Evolutionary conservation across 2,113 vertebrate genomes (phyloP), one percentile per base, ranked within the genome.

Genomic region (Syrrhaptes paradoxus): DNA sequence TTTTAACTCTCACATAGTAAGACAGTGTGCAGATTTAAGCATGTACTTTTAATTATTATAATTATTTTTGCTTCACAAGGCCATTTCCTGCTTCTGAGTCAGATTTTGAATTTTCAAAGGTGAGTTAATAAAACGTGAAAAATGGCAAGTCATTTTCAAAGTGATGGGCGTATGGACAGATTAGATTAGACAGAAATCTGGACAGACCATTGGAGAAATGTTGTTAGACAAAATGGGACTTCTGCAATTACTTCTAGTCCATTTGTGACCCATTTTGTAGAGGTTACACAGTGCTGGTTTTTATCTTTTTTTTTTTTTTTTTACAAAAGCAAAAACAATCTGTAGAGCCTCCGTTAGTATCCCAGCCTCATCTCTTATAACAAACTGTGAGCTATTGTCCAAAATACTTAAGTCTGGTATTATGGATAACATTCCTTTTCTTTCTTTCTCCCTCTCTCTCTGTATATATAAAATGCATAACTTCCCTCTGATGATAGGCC

Each of bases 201-300:
- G 93, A 95, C 82, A 96, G 79, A 91, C 57, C 29, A 1, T 77
- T 91, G 68, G 79, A 93, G 88, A 96, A 93, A 95, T 86, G 87
- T 97, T 93, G 87, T 90, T 90, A 94, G 82, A 97, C 94, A 95
- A 97, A 95, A 95, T 86, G 61, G 62, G 93, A 95, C 93, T 95
- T 93, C 94, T 95, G 79, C 85, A 94, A 91, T 96, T 97, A 96
- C 66, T 97, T 97, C 95, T 97, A 93, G 92, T 95, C 96, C 94
- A 96, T 61, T 96, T 92, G 91, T 95, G 94, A 94, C 90, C 91
- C 73, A 94, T 93, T 95, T 94, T 94, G 77, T 58, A 76, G 87
- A 93, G 79, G 76, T 91, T 94, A 91, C 4, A 2, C 45, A 78
- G 75, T 82, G 41, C 6, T 89, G 21, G 75, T 85, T 91, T 91